phyloP scores from a whole-genome alignment of 2,113 vertebrate species.

The Seriola quinqueradiata region DNA sequence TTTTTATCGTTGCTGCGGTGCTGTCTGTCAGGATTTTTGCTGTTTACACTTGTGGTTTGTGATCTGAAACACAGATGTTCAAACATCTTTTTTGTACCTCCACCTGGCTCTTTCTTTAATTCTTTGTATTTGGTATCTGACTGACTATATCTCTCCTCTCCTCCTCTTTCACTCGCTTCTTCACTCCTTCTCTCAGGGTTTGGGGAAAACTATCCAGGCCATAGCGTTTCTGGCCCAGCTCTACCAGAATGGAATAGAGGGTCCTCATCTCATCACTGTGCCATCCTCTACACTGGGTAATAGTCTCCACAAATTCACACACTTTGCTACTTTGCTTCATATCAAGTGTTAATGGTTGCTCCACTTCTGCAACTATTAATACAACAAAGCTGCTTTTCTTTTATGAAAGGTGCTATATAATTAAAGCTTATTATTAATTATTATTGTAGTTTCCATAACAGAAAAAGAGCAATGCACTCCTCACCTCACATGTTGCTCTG shows the following conservation, averaged over 20 bases:
- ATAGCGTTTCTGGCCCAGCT: conserved; percentile 95
- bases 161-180: neutral
- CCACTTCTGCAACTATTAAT: too few relatives aligned
- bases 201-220: conserved; percentile 98
- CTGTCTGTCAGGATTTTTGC: neutral
- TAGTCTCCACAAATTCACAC: neutral
- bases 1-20: neutral
- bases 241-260: conserved; percentile 88
- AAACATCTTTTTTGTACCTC: neutral
- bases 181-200: conserved; percentile 85
- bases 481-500: neutral
- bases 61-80: conserved; percentile 3
- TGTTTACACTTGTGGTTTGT: neutral
- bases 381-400: too few relatives aligned
- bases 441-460: neutral
- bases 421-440: too few relatives aligned
- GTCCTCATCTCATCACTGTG: conserved; percentile 95
- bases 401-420: too few relatives aligned
- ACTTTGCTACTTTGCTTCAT: neutral
- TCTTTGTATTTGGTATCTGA: neutral
- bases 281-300: conserved; percentile 96
- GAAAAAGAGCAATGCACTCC: neutral
- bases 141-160: neutral
- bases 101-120: conserved; percentile 13
- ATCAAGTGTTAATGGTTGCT: neutral